phyloP scores from a whole-genome alignment of 2,113 vertebrate genomes.

The human (Homo sapiens) region DNA sequence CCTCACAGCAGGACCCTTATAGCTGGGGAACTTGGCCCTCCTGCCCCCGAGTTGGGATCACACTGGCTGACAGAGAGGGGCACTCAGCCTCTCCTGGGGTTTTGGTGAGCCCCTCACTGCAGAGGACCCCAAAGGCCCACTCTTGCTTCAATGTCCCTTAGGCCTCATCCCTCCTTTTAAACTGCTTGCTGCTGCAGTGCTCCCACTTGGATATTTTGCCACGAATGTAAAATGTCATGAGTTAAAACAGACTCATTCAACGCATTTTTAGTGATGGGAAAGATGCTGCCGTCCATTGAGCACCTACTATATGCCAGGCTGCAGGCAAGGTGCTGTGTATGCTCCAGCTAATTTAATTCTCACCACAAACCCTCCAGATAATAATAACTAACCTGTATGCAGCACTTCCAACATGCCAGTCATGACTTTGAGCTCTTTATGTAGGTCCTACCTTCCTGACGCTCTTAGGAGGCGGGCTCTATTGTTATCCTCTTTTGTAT shows the following conservation, averaged over 20 bases:
- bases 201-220: constrained; percentile 47
- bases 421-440: background rate
- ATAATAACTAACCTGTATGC: background rate
- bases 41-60: background rate
- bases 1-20: background rate
- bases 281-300: background rate
- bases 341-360: background rate
- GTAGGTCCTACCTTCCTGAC: background rate
- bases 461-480: background rate
- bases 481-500: background rate
- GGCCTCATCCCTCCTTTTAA: background rate
- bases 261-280: constrained; percentile 5
- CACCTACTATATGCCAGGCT: background rate
- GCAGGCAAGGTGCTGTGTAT: background rate
- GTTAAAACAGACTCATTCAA: constrained; percentile 6
- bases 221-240: background rate
- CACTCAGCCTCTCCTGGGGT: background rate
- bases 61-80: background rate
- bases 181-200: background rate
- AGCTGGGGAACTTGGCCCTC: background rate
- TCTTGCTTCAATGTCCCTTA: background rate
- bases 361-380: background rate
- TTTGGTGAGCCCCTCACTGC: background rate
- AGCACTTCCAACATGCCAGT: background rate
- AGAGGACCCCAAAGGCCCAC: background rate